Evolutionary conservation across 1,140 invertebrate genomes (phyloP).

Genomic region (Saccostrea cuccullata): DNA sequence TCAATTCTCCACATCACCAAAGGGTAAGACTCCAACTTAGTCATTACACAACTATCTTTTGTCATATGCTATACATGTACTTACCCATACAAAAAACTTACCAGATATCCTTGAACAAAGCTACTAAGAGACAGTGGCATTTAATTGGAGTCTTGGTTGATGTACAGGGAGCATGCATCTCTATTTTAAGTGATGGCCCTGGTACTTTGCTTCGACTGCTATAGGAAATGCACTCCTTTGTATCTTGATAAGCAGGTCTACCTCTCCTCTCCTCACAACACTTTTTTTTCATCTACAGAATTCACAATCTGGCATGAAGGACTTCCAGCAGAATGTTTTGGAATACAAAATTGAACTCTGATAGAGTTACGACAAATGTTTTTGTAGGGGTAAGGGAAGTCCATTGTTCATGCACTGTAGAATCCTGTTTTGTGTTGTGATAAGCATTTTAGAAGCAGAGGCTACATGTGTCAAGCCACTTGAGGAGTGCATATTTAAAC

Average conservation of each 20-base stretch:
- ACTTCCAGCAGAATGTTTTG: neutral
- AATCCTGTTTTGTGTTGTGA: slow-evolving; percentile 40
- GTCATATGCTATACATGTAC: slow-evolving; percentile 4
- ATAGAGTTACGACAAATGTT: neutral
- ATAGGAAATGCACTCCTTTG: slow-evolving; percentile 47
- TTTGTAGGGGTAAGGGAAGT: neutral
- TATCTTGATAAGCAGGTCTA: slow-evolving; percentile 47
- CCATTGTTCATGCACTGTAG: slow-evolving; percentile 26
- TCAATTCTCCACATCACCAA: slow-evolving; percentile 12
- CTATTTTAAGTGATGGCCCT: slow-evolving; percentile 46
- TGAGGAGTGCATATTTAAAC: slow-evolving; percentile 46
- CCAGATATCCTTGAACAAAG: slow-evolving; percentile 28
- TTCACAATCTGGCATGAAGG: slow-evolving; percentile 6
- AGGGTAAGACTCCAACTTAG: slow-evolving; percentile 11
- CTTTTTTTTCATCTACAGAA: slow-evolving; percentile 27
- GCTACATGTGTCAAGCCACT: slow-evolving; percentile 49
- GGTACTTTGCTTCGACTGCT: slow-evolving; percentile 58
- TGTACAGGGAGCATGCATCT: slow-evolving; percentile 59
- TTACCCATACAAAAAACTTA: slow-evolving; percentile 38
- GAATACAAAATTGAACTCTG: slow-evolving; percentile 4
- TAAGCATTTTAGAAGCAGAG: slow-evolving; percentile 35
- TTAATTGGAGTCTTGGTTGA: slow-evolving; percentile 41
- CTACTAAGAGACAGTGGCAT: slow-evolving; percentile 7
- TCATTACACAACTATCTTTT: neutral
- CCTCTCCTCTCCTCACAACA: slow-evolving; percentile 11